phyloP scores from a whole-genome alignment of 2,888 invertebrate genomes.

The Ischnus inquisitorius region DNA sequence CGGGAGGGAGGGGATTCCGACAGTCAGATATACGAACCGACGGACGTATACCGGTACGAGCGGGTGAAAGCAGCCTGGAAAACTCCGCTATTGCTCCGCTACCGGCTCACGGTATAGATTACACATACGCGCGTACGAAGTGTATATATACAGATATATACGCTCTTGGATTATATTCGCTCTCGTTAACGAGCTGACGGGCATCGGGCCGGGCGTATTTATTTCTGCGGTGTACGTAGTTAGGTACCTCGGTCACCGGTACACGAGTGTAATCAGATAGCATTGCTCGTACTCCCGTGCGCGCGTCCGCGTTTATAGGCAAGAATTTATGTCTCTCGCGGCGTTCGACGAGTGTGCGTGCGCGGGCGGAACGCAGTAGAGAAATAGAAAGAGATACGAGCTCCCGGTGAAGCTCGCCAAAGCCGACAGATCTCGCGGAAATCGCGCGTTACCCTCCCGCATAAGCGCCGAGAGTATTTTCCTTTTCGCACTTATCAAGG shows the following conservation, averaged over 20 bases:
- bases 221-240: conserved; percentile 67
- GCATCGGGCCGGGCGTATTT: conserved; percentile 60
- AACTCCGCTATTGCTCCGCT: conserved; percentile 48
- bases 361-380: conserved; percentile 16
- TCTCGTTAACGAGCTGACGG: conserved; percentile 65
- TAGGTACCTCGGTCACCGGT: conserved; percentile 60
- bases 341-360: conserved; percentile 18
- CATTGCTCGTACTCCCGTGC: conserved; percentile 64
- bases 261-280: conserved; percentile 70
- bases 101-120: conserved; percentile 61
- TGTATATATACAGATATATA: conserved; percentile 34
- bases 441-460: conserved; percentile 8
- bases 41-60: neutral
- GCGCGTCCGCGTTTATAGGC: conserved; percentile 63
- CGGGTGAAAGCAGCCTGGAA: conserved; percentile 60
- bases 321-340: conserved; percentile 65
- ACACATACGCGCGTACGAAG: conserved; percentile 45
- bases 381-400: conserved; percentile 17
- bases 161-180: conserved; percentile 35
- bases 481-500: conserved; percentile 60
- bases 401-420: conserved; percentile 1
- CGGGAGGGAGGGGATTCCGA: neutral
- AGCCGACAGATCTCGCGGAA: neutral
- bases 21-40: neutral
- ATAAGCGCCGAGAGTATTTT: conserved; percentile 28